Conservation (phyloP, 2,888 invertebrate species). For the Aquatica leii region DNA sequence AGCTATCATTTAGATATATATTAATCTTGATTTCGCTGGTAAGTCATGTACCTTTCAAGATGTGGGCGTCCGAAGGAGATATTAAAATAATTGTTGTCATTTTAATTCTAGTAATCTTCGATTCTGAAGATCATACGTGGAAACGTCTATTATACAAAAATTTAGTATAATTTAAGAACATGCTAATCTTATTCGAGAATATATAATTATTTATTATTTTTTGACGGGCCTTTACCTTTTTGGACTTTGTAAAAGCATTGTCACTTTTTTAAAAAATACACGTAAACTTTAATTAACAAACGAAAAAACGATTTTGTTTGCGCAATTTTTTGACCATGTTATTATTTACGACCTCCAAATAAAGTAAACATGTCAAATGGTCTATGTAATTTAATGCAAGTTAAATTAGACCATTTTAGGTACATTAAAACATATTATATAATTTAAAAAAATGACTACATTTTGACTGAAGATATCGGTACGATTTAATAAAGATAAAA, state of each 20-base stretch:
- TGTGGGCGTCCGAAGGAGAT: constrained; percentile 41
- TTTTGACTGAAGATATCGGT: too few relatives aligned
- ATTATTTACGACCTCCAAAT: neutral
- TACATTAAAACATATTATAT: too few relatives aligned
- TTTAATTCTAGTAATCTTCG: constrained; percentile 47
- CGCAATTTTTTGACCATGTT: neutral
- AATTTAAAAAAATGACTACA: too few relatives aligned
- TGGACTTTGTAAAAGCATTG: constrained; percentile 16
- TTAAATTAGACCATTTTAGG: too few relatives aligned
- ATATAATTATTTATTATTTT: constrained; percentile 41
- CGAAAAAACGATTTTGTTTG: neutral
- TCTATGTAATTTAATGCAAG: neutral
- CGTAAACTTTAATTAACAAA: neutral
- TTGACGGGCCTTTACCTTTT: constrained; percentile 23
- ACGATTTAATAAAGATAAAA: too few relatives aligned
- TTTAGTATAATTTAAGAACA: constrained; percentile 40
- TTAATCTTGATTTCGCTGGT: constrained; percentile 19
- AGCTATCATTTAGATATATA: constrained; percentile 11
- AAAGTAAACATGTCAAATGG: constrained; percentile 10
- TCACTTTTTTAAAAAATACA: neutral
- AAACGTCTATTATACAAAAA: constrained; percentile 40
- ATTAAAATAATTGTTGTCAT: constrained; percentile 49
- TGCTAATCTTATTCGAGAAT: constrained; percentile 38
- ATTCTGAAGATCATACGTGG: constrained; percentile 39
- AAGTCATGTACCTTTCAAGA: constrained; percentile 25